Percentiles rank a stretch among this genome's conserved stretches.
Evolutionary conservation across 2,888 invertebrate genomes (phyloP).

Genomic region (Mesorhabditis sp.): DNA sequence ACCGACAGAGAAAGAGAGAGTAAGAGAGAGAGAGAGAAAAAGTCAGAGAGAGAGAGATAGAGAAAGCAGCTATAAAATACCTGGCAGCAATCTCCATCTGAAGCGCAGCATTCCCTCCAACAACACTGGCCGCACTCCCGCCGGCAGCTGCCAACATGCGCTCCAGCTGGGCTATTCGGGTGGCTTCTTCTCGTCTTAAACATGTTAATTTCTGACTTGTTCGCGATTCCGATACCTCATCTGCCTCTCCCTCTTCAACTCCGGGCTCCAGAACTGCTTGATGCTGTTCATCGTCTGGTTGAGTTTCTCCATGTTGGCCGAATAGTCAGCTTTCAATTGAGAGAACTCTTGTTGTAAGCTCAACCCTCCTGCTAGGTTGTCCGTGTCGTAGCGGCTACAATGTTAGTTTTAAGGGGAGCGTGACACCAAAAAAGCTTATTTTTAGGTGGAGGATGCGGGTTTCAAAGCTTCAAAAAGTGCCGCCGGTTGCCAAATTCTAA

Average conservation of each 20-base stretch:
- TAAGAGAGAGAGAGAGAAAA: too few relatives aligned
- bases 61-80: neutral
- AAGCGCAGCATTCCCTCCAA: slow-evolving; percentile 3
- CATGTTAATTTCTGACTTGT: slow-evolving; percentile 8
- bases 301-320: slow-evolving; percentile 45
- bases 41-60: too few relatives aligned
- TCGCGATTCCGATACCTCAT: slow-evolving; percentile 4
- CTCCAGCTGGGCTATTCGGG: slow-evolving; percentile 31
- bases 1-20: neutral
- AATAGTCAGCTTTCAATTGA: slow-evolving; percentile 28
- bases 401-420: neutral
- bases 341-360: slow-evolving; percentile 3
- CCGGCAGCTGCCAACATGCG: slow-evolving; percentile 23
- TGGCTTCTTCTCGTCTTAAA: slow-evolving; percentile 35
- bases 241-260: slow-evolving; percentile 71
- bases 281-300: slow-evolving; percentile 84
- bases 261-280: slow-evolving; percentile 99
- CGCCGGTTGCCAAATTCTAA: too few relatives aligned
- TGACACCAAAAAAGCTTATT: too few relatives aligned
- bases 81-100: neutral
- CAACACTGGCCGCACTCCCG: slow-evolving; percentile 3
- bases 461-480: too few relatives aligned
- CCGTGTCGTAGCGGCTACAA: neutral
- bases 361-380: neutral
- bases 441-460: too few relatives aligned